A percentile compares a stretch with the other conserved stretches of the same genome.
Evolutionary conservation across 2,113 vertebrate genomes (phyloP).

Genomic region (Dasyornis broadbenti): DNA sequence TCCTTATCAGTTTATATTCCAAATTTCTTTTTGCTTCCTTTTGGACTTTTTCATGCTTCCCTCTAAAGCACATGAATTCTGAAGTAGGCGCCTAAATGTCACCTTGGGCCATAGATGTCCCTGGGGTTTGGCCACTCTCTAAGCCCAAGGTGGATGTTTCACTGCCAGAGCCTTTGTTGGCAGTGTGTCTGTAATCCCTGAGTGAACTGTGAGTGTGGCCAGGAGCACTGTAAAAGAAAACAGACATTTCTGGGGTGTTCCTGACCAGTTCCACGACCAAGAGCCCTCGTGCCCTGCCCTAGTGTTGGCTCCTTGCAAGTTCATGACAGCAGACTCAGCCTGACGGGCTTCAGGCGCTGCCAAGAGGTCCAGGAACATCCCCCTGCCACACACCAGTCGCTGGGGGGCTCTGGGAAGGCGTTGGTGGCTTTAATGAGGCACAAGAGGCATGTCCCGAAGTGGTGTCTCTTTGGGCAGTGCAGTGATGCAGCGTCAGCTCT

Average conservation of each 20-base stretch:
- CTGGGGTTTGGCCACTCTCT: background rate
- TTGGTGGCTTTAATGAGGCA: background rate
- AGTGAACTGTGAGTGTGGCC: background rate
- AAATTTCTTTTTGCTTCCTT: background rate
- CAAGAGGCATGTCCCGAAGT: background rate
- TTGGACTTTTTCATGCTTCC: background rate
- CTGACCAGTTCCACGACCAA: background rate
- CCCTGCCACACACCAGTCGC: rapidly evolving
- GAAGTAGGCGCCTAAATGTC: background rate
- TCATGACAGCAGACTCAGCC: no score
- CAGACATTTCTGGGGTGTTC: background rate
- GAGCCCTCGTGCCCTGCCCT: background rate
- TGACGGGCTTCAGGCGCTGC: background rate
- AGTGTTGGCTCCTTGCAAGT: background rate
- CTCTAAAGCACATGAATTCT: background rate
- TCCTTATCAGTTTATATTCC: background rate
- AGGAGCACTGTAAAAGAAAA: background rate
- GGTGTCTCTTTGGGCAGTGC: background rate
- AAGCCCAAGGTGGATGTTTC: background rate
- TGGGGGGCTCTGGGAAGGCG: no score
- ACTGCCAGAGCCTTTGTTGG: background rate
- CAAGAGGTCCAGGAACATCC: background rate
- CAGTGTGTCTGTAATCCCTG: background rate
- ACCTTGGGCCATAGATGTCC: rapidly evolving
- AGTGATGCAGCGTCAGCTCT: background rate